Conservation (phyloP, 2,113 vertebrate species). For the Ondatra zibethicus region DNA sequence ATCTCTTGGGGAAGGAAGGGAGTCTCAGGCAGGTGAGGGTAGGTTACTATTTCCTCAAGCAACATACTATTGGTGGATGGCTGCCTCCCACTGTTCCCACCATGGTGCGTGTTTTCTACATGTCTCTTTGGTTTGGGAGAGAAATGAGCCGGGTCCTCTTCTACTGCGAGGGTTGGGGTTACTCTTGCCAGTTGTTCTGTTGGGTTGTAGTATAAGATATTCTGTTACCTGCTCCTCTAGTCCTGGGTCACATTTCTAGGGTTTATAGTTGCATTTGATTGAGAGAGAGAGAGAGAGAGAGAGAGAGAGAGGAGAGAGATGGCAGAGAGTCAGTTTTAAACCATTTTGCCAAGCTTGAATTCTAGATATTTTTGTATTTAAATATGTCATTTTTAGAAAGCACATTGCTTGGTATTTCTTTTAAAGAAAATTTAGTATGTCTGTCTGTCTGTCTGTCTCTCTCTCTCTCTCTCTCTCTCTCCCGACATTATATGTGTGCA, state of each 20-base stretch:
- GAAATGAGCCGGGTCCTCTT: background rate
- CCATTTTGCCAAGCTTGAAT: background rate
- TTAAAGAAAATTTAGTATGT: background rate
- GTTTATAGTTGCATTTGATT: background rate
- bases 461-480: background rate
- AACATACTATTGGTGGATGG: background rate
- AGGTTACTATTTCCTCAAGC: background rate
- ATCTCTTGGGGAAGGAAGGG: background rate
- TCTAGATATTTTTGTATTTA: slow-evolving; percentile 15
- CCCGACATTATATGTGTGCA: background rate
- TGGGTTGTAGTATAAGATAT: background rate
- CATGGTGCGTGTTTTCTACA: background rate
- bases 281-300: background rate
- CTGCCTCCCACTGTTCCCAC: background rate
- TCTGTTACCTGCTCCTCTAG: background rate
- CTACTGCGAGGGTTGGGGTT: background rate
- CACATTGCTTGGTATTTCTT: background rate
- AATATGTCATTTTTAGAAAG: slow-evolving; percentile 36
- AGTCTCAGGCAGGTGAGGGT: background rate
- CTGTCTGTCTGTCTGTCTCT: background rate
- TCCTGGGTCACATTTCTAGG: background rate
- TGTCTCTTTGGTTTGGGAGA: background rate
- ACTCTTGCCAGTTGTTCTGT: background rate
- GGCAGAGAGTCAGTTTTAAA: background rate
- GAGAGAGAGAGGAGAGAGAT: background rate